phyloP scores from a whole-genome alignment of 2,888 invertebrate genomes.

The Chirona hameri region DNA sequence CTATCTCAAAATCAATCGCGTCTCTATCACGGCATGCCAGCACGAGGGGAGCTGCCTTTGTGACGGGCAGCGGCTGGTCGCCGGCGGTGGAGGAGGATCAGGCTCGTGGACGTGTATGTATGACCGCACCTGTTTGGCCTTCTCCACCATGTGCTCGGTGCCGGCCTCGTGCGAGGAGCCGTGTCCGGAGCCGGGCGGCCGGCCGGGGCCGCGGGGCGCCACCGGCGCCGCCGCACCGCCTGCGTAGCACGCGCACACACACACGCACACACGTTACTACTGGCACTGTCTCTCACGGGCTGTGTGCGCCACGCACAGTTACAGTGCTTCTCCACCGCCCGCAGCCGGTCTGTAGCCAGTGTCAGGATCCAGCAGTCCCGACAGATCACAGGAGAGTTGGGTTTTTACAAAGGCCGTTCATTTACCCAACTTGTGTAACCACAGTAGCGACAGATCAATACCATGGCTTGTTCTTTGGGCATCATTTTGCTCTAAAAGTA shows the following conservation, averaged over 20 bases:
- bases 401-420: background rate
- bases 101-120: too few species aligned
- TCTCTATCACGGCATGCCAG: too few species aligned
- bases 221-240: background rate
- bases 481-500: background rate
- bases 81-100: too few species aligned
- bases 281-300: background rate
- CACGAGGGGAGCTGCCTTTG: too few species aligned
- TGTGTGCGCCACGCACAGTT: background rate
- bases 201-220: constrained; percentile 1
- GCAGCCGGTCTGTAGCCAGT: background rate
- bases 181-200: background rate
- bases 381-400: background rate
- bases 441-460: background rate
- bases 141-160: constrained; percentile 75
- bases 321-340: background rate
- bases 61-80: too few species aligned
- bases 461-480: background rate
- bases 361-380: background rate
- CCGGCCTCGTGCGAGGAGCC: background rate
- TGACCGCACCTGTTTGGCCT: constrained; percentile 67
- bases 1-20: too few species aligned
- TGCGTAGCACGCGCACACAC: background rate
- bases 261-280: background rate
- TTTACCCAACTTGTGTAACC: background rate